Conservation (phyloP, 2,113 vertebrate species). For the Blennius ocellaris region DNA sequence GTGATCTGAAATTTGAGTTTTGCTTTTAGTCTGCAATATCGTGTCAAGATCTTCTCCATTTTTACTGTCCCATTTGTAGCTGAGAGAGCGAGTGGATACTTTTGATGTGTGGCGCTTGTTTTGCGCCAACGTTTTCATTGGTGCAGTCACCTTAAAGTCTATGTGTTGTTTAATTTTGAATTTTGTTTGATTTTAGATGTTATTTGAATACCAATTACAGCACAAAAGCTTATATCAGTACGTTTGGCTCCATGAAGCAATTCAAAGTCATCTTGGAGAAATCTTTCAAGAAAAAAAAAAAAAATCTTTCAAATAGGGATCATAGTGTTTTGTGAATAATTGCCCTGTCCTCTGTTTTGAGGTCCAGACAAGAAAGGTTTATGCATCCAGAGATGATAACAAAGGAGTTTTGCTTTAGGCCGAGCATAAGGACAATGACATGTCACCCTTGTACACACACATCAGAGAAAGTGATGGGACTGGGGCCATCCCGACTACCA, state of each 20-base stretch:
- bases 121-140: constrained; percentile 31
- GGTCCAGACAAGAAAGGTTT: constrained; percentile 70
- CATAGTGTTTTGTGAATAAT: constrained; percentile 56
- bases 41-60: constrained; percentile 50
- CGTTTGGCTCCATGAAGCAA: not conserved
- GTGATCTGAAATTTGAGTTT: constrained; percentile 67
- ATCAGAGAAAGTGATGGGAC: constrained; percentile 74
- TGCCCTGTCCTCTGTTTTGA: constrained; percentile 66
- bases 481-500: constrained; percentile 51
- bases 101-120: constrained; percentile 59
- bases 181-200: not conserved
- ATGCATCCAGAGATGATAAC: constrained; percentile 68
- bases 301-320: constrained; percentile 23
- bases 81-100: constrained; percentile 51
- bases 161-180: not conserved
- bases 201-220: constrained; percentile 15
- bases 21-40: constrained; percentile 57
- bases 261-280: not conserved
- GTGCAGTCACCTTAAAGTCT: constrained; percentile 22
- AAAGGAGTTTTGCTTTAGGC: constrained; percentile 76
- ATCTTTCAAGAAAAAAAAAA: constrained; percentile 19
- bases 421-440: constrained; percentile 71
- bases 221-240: not conserved
- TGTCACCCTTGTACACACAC: constrained; percentile 65
- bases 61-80: constrained; percentile 50